Evolutionary conservation across 2,113 vertebrate species (phyloP).

Genomic region (Oreochromis niloticus): DNA sequence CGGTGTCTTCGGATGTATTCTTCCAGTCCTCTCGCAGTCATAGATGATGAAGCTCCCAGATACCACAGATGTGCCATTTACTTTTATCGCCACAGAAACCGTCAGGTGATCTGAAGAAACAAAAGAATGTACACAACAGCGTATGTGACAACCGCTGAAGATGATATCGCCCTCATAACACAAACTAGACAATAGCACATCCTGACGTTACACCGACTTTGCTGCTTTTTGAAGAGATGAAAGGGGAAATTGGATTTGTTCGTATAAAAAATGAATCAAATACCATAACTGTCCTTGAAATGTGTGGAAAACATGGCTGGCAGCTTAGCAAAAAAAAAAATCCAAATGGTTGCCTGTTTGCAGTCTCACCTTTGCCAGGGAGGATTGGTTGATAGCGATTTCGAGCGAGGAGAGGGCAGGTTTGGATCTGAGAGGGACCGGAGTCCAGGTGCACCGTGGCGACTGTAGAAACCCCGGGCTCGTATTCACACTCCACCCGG

Average conservation of each 20-base stretch:
- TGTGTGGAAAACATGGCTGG: not conserved
- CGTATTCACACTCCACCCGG: constrained; percentile 87
- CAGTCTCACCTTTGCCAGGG: constrained; percentile 74
- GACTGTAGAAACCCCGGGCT: constrained; percentile 70
- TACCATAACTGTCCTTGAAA: not conserved
- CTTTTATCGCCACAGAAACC: constrained; percentile 80
- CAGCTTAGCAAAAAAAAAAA: not conserved
- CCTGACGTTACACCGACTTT: not conserved
- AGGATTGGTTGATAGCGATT: constrained; percentile 77
- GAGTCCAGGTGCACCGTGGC: constrained; percentile 80
- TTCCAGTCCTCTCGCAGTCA: constrained; percentile 83
- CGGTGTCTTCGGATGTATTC: constrained; percentile 80
- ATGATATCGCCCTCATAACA: constrained; percentile 20
- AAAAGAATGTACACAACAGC: constrained; percentile 15
- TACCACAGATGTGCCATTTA: constrained; percentile 83
- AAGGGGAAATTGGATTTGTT: constrained; percentile 41
- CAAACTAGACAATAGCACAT: constrained; percentile 1
- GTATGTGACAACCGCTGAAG: not conserved
- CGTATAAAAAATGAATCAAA: not conserved
- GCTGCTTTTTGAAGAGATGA: not conserved
- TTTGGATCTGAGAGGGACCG: constrained; percentile 80
- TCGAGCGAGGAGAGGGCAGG: constrained; percentile 82
- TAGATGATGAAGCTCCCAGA: constrained; percentile 88
- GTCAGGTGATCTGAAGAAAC: constrained; percentile 84
- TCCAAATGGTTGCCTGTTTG: not conserved